phyloP scores from a whole-genome alignment of 1,140 invertebrate genomes.

The Rhopalosiphum maidis region DNA sequence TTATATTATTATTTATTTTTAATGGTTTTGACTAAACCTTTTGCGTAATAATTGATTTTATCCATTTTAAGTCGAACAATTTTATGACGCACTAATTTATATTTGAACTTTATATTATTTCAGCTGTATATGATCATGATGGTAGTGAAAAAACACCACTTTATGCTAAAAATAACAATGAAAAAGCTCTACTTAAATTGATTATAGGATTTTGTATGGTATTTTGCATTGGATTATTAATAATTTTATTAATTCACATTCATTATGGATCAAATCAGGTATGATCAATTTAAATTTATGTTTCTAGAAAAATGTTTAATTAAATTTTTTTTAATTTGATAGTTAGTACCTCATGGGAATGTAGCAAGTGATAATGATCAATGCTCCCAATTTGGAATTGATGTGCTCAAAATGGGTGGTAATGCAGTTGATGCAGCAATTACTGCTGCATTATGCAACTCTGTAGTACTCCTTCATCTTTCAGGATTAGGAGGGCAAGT shows the following conservation, averaged over 20 bases:
- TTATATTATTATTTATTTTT: too few relatives aligned
- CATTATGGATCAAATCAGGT: conserved; percentile 51
- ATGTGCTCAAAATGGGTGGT: conserved; percentile 71
- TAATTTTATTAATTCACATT: conserved; percentile 51
- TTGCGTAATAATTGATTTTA: background rate
- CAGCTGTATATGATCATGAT: conserved; percentile 46
- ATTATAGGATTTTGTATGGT: conserved; percentile 47
- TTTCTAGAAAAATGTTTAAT: background rate
- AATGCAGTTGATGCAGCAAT: conserved; percentile 76
- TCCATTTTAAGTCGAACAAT: background rate
- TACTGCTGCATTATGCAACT: conserved; percentile 73
- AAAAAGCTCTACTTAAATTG: conserved; percentile 44
- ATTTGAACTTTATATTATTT: conserved; percentile 11
- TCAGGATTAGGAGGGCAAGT: conserved; percentile 75
- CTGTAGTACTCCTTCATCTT: conserved; percentile 72
- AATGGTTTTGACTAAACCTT: background rate
- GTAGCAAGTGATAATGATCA: conserved; percentile 74
- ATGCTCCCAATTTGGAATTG: conserved; percentile 76
- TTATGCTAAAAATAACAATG: conserved; percentile 39
- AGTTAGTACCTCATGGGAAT: conserved; percentile 76
- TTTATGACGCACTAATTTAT: background rate
- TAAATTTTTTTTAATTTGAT: conserved; percentile 57
- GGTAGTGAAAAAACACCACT: conserved; percentile 48
- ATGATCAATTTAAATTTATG: background rate
- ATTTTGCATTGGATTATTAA: conserved; percentile 49